These are phyloP conservation scores for Brachionus asplanchnoidis DNA, from an alignment of 1,140 invertebrate species.

Conservation along the genomic window DNA sequence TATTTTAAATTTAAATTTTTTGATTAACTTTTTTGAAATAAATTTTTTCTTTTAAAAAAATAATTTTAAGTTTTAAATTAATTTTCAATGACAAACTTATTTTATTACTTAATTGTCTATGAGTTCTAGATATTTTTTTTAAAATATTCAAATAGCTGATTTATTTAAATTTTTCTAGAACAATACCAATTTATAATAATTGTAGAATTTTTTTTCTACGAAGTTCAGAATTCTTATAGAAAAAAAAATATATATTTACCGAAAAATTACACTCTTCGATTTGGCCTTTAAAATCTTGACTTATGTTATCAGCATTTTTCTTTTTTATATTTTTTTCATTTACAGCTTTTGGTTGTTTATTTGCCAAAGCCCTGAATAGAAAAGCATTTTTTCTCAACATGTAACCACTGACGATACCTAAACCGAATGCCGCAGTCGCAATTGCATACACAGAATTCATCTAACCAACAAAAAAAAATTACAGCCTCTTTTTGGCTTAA, in stretches of 20 bases:
- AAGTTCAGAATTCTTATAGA: no score
- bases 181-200: no score
- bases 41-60: no score
- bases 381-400: constrained; percentile 6
- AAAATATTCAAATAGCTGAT: no score
- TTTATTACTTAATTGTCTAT: no score
- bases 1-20: no score
- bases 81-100: no score
- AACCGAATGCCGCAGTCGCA: not conserved
- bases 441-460: not conserved
- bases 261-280: not conserved
- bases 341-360: not conserved
- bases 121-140: no score
- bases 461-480: not conserved
- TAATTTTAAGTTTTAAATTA: no score
- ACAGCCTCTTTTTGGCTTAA: not conserved
- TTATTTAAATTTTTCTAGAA: no score
- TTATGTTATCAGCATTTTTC: not conserved
- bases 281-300: not conserved
- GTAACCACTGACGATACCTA: not conserved
- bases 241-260: not conserved
- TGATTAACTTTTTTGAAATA: no score
- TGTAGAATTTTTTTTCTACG: no score
- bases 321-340: not conserved
- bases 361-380: not conserved